These are phyloP conservation scores for Lepus europaeus DNA, from an alignment of 2,113 vertebrate genomes.

Conservation along the genomic window DNA sequence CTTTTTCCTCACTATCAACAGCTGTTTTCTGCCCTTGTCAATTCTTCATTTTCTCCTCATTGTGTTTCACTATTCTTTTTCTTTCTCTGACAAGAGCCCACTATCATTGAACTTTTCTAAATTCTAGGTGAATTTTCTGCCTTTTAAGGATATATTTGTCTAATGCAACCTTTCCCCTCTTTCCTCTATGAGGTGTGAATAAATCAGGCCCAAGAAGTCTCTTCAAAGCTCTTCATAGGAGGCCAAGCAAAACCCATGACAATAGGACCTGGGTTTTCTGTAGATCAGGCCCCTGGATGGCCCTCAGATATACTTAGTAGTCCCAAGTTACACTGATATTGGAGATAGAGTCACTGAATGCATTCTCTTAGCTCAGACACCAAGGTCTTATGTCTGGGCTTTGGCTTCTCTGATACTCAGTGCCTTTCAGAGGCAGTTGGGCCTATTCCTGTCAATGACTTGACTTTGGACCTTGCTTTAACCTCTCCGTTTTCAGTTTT, in stretches of 20 bases:
- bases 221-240: background rate
- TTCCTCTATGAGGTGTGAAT: background rate
- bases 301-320: background rate
- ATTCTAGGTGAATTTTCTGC: background rate
- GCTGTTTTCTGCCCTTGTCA: background rate
- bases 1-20: background rate
- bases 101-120: background rate
- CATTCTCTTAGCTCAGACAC: background rate
- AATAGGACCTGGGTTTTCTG: background rate
- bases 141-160: background rate
- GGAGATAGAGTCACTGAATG: background rate
- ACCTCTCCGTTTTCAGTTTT: constrained; percentile 33
- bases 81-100: constrained; percentile 13
- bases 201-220: background rate
- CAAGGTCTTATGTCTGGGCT: background rate
- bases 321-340: background rate
- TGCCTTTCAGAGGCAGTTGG: background rate
- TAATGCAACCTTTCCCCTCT: background rate
- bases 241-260: background rate
- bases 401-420: background rate
- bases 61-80: background rate
- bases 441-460: background rate
- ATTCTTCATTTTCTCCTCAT: background rate
- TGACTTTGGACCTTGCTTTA: constrained; percentile 12
- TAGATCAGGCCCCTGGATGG: background rate